Conservation (phyloP, 2,888 invertebrate species). For the Spisula subtruncata region DNA sequence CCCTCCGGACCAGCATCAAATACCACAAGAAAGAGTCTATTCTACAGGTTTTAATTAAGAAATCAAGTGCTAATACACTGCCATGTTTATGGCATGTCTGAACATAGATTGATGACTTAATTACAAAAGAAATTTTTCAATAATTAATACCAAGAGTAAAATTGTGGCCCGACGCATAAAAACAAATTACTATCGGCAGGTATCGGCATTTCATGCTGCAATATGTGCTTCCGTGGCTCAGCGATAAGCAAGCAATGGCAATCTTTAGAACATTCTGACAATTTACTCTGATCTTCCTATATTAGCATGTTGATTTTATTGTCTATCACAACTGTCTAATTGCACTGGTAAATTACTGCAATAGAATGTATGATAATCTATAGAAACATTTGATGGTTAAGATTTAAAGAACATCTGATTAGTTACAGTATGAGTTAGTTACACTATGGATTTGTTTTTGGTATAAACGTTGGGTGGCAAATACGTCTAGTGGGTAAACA, state of each 20-base stretch:
- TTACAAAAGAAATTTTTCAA: slow-evolving; percentile 32
- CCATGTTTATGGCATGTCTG: neutral
- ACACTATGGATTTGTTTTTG: neutral
- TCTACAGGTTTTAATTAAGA: slow-evolving; percentile 3
- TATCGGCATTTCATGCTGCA: neutral
- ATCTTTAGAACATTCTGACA: neutral
- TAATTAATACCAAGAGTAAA: slow-evolving; percentile 29
- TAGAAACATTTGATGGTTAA: neutral
- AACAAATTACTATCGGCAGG: slow-evolving; percentile 20
- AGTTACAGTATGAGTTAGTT: neutral
- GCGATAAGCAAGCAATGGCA: neutral
- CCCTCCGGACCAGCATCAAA: neutral
- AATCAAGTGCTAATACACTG: neutral
- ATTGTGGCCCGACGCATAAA: slow-evolving; percentile 1
- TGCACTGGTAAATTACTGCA: slow-evolving; percentile 7
- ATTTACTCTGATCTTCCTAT: slow-evolving; percentile 9
- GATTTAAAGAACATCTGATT: neutral
- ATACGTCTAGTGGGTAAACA: no score
- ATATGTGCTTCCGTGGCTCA: neutral
- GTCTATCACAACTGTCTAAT: neutral
- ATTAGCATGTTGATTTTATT: slow-evolving; percentile 23
- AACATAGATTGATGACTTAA: slow-evolving; percentile 6
- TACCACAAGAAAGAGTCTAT: neutral
- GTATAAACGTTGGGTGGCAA: neutral
- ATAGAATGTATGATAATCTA: neutral